Evolutionary conservation across 2,797 vertebrate genomes (phyloP).

Genomic region (Melanotaenia pygmaea): DNA sequence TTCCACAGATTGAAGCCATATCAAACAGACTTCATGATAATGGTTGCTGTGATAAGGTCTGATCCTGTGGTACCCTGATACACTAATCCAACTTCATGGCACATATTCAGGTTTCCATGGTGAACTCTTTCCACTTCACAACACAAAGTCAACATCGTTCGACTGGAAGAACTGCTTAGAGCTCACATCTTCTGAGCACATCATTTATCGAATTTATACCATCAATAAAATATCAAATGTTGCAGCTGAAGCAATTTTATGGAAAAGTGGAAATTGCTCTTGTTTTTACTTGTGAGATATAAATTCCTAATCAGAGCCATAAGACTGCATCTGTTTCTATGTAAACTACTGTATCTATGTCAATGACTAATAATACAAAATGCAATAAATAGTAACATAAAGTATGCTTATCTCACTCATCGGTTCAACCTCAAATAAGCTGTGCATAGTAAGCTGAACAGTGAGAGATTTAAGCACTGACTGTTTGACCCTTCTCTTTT

Average conservation of each 20-base stretch:
- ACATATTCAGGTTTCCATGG: constrained; percentile 71
- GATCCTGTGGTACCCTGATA: constrained; percentile 59
- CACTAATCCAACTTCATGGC: constrained; percentile 63
- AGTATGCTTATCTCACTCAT: neutral
- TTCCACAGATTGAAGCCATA: constrained; percentile 40
- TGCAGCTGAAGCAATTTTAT: constrained; percentile 2
- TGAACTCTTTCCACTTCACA: constrained; percentile 59
- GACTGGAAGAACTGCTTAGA: constrained; percentile 20
- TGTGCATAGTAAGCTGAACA: neutral
- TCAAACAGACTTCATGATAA: constrained; percentile 51
- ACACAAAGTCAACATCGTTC: constrained; percentile 43
- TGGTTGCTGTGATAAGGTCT: constrained; percentile 58
- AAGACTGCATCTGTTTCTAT: neutral
- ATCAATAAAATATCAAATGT: neutral
- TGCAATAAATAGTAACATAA: constrained; percentile 3
- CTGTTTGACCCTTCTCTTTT: constrained; percentile 23
- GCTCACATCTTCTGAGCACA: constrained; percentile 16
- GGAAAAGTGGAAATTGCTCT: constrained; percentile 13
- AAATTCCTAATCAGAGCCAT: neutral
- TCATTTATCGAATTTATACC: constrained; percentile 22
- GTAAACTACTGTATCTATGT: neutral
- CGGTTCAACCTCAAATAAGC: neutral
- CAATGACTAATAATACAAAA: neutral
- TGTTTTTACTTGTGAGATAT: neutral
- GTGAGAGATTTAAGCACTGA: constrained; percentile 1